A percentile compares a stretch with the other conserved stretches of the same genome.
These are phyloP conservation scores for Corythoichthys haematopterus DNA, from an alignment of 2,113 vertebrate genomes.

Conservation along the genomic window DNA sequence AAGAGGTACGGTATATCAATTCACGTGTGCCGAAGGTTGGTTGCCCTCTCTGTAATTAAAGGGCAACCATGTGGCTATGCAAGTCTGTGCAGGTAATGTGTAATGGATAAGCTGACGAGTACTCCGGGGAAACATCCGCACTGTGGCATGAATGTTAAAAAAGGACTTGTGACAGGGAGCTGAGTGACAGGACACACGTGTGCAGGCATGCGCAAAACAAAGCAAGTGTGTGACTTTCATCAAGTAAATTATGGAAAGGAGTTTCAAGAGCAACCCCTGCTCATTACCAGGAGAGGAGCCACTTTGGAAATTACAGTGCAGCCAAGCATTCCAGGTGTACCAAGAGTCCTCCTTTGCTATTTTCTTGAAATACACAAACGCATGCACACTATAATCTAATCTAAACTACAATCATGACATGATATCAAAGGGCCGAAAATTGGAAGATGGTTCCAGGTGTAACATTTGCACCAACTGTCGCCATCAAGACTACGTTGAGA, in stretches of 20 bases:
- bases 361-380: slow-evolving; percentile 17
- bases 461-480: slow-evolving; percentile 32
- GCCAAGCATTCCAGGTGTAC: slow-evolving; percentile 51
- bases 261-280: slow-evolving; percentile 34
- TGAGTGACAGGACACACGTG: neutral
- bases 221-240: slow-evolving; percentile 30
- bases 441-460: slow-evolving; percentile 35
- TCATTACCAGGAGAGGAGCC: slow-evolving; percentile 57
- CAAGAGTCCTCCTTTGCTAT: slow-evolving; percentile 16
- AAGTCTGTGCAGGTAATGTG: slow-evolving; percentile 5
- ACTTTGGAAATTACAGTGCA: slow-evolving; percentile 59
- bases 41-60: slow-evolving; percentile 32
- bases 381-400: slow-evolving; percentile 2
- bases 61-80: slow-evolving; percentile 16
- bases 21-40: slow-evolving; percentile 42
- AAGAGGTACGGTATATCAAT: slow-evolving; percentile 30
- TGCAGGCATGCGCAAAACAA: slow-evolving; percentile 4
- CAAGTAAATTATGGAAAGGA: slow-evolving; percentile 40
- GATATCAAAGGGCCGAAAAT: neutral
- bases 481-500: slow-evolving; percentile 49
- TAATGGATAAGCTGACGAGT: slow-evolving; percentile 6
- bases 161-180: neutral
- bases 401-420: neutral
- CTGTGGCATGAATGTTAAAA: neutral
- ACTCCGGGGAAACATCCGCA: neutral